Percentiles rank a stretch among this genome's conserved stretches.
Conservation (phyloP, 2,888 invertebrate species). For the Nebria brevicollis region DNA sequence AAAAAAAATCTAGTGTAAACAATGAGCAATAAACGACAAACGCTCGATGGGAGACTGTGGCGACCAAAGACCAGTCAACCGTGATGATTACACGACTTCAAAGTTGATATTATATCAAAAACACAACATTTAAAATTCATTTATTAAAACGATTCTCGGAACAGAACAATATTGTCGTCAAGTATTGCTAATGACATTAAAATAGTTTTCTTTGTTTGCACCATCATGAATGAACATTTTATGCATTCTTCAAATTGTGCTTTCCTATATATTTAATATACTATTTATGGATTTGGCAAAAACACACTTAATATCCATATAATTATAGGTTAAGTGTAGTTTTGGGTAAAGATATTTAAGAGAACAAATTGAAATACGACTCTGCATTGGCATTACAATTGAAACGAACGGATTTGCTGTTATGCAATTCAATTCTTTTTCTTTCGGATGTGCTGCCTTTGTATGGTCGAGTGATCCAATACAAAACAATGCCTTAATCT, state of each 20-base stretch:
- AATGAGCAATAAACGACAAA: conserved; percentile 11
- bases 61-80: background rate
- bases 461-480: background rate
- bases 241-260: background rate
- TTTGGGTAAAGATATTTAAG: background rate
- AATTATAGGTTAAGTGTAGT: too few relatives aligned
- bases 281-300: too few relatives aligned
- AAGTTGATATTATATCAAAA: background rate
- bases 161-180: conserved; percentile 20
- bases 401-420: conserved; percentile 8
- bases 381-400: background rate
- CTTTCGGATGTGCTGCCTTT: conserved; percentile 9
- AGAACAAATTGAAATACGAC: background rate
- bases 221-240: background rate
- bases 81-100: background rate
- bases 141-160: conserved; percentile 21
- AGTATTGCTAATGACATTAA: conserved; percentile 18
- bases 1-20: background rate
- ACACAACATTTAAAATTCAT: conserved; percentile 11
- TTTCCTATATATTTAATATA: background rate
- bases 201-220: background rate
- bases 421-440: conserved; percentile 15
- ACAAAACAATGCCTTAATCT: conserved; percentile 10
- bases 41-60: background rate
- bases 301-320: too few relatives aligned